Conservation (phyloP, 2,888 invertebrate genomes). For the Phorcus lineatus region DNA sequence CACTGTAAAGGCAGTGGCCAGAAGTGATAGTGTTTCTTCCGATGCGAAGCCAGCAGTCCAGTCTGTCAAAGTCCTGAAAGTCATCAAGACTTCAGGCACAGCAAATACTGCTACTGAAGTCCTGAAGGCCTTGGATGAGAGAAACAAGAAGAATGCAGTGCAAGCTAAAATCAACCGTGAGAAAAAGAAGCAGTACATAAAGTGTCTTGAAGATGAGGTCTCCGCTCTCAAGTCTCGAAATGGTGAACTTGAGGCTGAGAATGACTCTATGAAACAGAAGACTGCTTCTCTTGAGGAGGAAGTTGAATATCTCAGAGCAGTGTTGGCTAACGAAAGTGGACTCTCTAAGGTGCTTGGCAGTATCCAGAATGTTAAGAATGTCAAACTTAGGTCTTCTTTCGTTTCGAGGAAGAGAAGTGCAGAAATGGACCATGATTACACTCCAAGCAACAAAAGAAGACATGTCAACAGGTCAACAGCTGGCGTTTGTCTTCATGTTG, state of each 20-base stretch:
- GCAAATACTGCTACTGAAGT: conserved; percentile 45
- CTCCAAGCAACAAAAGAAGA: conserved; percentile 37
- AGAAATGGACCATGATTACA: conserved; percentile 60
- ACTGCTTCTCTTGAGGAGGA: conserved; percentile 58
- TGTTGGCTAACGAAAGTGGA: conserved; percentile 70
- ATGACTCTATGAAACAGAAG: conserved; percentile 41
- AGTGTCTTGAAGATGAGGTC: conserved; percentile 62
- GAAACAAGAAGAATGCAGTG: conserved; percentile 65
- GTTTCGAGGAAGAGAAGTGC: conserved; percentile 52
- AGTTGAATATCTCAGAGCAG: conserved; percentile 66
- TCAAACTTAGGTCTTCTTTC: conserved; percentile 58
- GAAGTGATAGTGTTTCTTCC: not conserved
- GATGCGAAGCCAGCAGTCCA: conserved; percentile 20
- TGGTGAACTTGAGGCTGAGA: conserved; percentile 46
- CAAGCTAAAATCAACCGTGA: conserved; percentile 69
- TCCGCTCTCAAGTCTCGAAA: conserved; percentile 55
- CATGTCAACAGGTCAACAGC: conserved; percentile 39
- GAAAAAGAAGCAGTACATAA: conserved; percentile 70
- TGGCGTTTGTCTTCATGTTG: conserved; percentile 72
- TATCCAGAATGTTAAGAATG: conserved; percentile 62
- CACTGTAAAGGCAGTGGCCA: not conserved
- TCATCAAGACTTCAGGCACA: conserved; percentile 45
- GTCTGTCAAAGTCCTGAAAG: conserved; percentile 49
- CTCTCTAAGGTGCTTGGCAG: conserved; percentile 65
- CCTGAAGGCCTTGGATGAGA: conserved; percentile 55